These are phyloP conservation scores for Andrena camellia DNA, from an alignment of 2,888 invertebrate genomes.

Conservation along the genomic window DNA sequence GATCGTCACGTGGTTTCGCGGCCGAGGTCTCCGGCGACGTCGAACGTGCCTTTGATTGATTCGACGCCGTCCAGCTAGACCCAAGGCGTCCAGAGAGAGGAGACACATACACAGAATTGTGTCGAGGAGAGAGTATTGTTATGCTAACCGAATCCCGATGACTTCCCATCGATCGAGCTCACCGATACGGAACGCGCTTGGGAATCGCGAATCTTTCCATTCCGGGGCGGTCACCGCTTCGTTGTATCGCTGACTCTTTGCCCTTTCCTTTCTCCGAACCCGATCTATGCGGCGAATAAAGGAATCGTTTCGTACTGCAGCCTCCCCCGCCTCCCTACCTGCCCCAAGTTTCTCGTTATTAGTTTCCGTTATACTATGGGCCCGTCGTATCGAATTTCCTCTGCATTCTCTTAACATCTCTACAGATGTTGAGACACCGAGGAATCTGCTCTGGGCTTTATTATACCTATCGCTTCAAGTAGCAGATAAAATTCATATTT, in stretches of 20 bases:
- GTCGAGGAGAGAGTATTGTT: constrained; percentile 67
- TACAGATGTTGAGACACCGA: constrained; percentile 12
- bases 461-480: neutral
- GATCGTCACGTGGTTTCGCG: constrained; percentile 69
- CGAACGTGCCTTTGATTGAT: constrained; percentile 67
- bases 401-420: constrained; percentile 21
- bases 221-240: constrained; percentile 42
- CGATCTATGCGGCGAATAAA: constrained; percentile 29
- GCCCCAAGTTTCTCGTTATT: constrained; percentile 39
- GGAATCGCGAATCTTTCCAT: constrained; percentile 67
- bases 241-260: constrained; percentile 47
- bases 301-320: constrained; percentile 42
- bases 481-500: neutral
- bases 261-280: constrained; percentile 15
- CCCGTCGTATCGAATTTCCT: neutral
- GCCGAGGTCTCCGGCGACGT: constrained; percentile 56
- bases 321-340: neutral
- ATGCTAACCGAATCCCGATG: constrained; percentile 73
- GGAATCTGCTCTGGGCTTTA: constrained; percentile 7
- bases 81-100: constrained; percentile 37
- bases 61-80: constrained; percentile 47
- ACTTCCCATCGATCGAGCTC: constrained; percentile 69
- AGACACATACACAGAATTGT: constrained; percentile 43
- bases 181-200: constrained; percentile 63
- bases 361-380: constrained; percentile 31